Evolutionary conservation across 1,140 invertebrate genomes (phyloP), one percentile per base, ranked within the genome.

Genomic region (Cyclina sinensis): DNA sequence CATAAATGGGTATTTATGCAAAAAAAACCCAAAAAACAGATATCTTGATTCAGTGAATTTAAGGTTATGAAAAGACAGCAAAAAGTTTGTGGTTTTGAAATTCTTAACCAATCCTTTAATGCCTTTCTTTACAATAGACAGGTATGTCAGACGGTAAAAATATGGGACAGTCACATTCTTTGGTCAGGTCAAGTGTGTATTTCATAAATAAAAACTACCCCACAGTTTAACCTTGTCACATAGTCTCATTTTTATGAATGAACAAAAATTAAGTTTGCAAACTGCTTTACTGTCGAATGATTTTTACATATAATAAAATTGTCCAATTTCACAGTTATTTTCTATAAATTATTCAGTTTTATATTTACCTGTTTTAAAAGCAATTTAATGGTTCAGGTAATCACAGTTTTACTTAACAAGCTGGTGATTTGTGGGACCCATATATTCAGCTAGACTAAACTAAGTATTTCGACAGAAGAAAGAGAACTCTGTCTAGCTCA

Each of bases 201-300:
- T 37, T 70, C 14, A 70, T 70, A 21, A 37, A 70, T 70, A 9
- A 70, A 18, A 37, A 11, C 1, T 57, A 27, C 12, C 21, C n/a
- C 27, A 62, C 57, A 1, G n/a, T 21, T 62, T 62, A 9, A 70
- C 35, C 4, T 7, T 39, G 65, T 35, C 2, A 70, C 24, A 39
- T 37, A 70, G 37, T 70, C 65, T 70, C 14, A 21, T 37, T 16
- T 70, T 70, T 70, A 70, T 70, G 65, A 70, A 70, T 70, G 35
- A 27, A 32, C 32, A 70, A 37, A 37, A 37, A 70, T 35, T 70
- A 7, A 9, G 9, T 16, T 27, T 37, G 3, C 27, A 70, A 70
- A 70, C 21, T 35, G 14, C 32, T 70, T 7, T 70, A 9, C 18
- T 37, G 37, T 70, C 14, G 27, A 14, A 18, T 39, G 14, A 70